Base-by-base conservation (phyloP, 2,888 invertebrate species). In the Scaptomyza polygonia region DNA sequence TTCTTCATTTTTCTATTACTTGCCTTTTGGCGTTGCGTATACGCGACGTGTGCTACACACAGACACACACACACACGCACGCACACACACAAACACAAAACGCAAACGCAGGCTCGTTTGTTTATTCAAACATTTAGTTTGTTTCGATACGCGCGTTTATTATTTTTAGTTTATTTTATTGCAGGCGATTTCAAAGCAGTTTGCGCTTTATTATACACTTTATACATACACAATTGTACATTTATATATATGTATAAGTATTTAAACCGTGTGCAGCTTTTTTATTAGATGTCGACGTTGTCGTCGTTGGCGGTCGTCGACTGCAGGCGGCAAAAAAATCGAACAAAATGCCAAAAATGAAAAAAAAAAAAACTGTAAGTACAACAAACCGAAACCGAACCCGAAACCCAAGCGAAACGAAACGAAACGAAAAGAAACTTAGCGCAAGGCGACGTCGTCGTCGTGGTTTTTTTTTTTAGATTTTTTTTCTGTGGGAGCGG, bases 341-440 rank as follows among this genome's bases (percentile, higher is more conserved):
- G 82, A 83, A 86, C 84, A 84, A 86, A 83, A 83, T 86, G 81
- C 84, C 77, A 76, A 83, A 83, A 85, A 73, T 6, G 34, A 68
- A 70, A 78, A 55, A 12, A 63, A 45, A 73, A 65, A 65, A 52
- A 73, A 66, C 55, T 62, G 48, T 70, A 75, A 71, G 71, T 71
- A 76, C 77, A 80, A 78, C 64, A 77, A 78, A 67, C 72, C 74
- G 79, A 77, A 78, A 67, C 72, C 74, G 79, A 78, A 75, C 66
- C 54, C 78, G 78, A 80, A 84, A 75, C 72, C 62, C 61, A 77
- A 55, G 65, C 72, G 61, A 73, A 62, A 44, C 67, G 71, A 72
- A 62, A 44, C 67, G 71, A 69, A 62, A 57, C 57, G 62, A 77
- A 77, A 79, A 79, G 66, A 82, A 79, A 79, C 83, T 63, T 55